Conservation (phyloP, 1,140 invertebrate species). For the Pollicipes pollicipes region DNA sequence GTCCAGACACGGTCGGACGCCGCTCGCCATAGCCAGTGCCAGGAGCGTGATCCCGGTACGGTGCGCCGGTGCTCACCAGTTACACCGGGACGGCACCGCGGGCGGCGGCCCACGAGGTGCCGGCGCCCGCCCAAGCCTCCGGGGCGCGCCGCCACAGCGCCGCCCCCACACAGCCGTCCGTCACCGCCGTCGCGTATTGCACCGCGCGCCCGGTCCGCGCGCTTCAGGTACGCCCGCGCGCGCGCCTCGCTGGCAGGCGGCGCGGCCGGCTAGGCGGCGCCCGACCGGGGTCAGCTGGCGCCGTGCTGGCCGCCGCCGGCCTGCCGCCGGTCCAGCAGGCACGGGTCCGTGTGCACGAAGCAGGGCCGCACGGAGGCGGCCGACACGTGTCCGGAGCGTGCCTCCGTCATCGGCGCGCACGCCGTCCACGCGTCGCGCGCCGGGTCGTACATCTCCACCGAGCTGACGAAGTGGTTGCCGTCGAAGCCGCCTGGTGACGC, state of each 20-base stretch:
- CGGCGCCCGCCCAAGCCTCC: too few relatives aligned
- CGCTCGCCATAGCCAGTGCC: too few relatives aligned
- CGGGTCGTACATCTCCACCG: slow-evolving; percentile 73
- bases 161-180: not conserved
- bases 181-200: not conserved
- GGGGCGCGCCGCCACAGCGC: too few relatives aligned
- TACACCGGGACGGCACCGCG: too few relatives aligned
- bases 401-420: slow-evolving; percentile 59
- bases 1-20: too few relatives aligned
- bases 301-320: too few relatives aligned
- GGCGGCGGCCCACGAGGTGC: too few relatives aligned
- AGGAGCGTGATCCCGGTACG: too few relatives aligned
- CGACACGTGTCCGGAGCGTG: slow-evolving; percentile 71
- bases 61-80: too few relatives aligned
- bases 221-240: not conserved
- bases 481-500: slow-evolving; percentile 62
- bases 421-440: slow-evolving; percentile 49
- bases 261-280: not conserved
- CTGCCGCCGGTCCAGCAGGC: not conserved
- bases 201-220: not conserved
- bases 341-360: slow-evolving; percentile 20
- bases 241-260: not conserved
- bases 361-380: slow-evolving; percentile 50
- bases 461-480: slow-evolving; percentile 53
- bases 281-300: not conserved